These are phyloP conservation scores for Megalopta genalis DNA, from an alignment of 1,140 invertebrate species.

Conservation along the genomic window DNA sequence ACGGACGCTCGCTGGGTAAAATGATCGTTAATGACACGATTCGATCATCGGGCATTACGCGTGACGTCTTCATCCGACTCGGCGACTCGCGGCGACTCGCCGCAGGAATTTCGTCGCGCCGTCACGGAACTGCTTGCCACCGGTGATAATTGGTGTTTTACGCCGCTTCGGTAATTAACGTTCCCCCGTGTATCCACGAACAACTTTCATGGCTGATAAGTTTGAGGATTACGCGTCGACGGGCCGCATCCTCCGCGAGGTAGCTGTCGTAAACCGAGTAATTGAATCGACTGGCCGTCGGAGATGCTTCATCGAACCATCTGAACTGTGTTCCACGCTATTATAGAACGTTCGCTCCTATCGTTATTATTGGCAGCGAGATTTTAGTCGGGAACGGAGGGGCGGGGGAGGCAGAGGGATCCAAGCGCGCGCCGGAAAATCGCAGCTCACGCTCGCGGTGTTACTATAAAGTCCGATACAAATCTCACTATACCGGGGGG, in stretches of 20 bases:
- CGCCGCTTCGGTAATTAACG: conserved; percentile 33
- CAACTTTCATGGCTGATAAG: conserved; percentile 21
- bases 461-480: neutral
- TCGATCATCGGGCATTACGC: conserved; percentile 11
- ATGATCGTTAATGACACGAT: conserved; percentile 41
- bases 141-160: conserved; percentile 26
- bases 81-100: neutral
- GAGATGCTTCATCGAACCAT: neutral
- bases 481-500: neutral
- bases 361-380: too few relatives aligned
- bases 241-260: neutral
- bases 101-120: neutral
- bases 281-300: neutral
- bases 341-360: too few relatives aligned
- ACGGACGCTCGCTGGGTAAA: neutral
- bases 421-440: neutral
- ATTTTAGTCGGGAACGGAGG: too few relatives aligned
- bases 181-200: neutral
- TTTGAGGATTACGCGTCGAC: neutral
- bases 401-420: too few relatives aligned
- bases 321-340: neutral
- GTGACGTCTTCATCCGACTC: conserved; percentile 25
- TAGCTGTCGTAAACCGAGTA: neutral
- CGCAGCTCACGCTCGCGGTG: too few relatives aligned
- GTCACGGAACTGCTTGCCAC: neutral